Evolutionary conservation across 2,888 invertebrate genomes (phyloP).

Genomic region (Eubasilissa splendida): DNA sequence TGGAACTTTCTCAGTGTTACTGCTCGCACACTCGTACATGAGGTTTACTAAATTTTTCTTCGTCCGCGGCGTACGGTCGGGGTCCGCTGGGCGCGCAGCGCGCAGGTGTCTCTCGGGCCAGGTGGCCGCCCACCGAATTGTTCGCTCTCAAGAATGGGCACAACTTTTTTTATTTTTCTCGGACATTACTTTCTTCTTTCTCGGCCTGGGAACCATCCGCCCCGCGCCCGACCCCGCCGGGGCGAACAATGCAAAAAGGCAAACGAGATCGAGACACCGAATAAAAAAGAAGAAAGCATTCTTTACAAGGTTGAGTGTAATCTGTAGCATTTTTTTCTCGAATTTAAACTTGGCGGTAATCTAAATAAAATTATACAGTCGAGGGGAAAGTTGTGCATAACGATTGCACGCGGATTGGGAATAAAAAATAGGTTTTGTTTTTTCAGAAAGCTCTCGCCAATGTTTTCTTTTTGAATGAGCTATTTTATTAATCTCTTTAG

Average conservation of each 20-base stretch:
- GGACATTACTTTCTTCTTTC: slow-evolving; percentile 37
- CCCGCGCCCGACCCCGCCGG: neutral
- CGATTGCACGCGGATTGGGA: slow-evolving; percentile 1
- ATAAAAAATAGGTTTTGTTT: neutral
- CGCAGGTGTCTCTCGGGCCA: slow-evolving; percentile 5
- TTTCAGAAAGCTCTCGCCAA: neutral
- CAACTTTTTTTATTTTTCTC: slow-evolving; percentile 44
- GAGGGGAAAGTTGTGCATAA: slow-evolving; percentile 19
- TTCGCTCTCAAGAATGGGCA: slow-evolving; percentile 41
- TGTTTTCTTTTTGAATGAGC: too few species aligned
- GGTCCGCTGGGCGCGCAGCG: neutral
- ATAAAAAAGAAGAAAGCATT: neutral
- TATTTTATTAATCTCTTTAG: too few species aligned
- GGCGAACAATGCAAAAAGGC: slow-evolving; percentile 6
- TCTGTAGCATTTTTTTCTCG: neutral
- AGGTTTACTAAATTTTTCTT: too few species aligned
- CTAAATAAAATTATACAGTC: slow-evolving; percentile 24
- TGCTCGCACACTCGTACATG: too few species aligned
- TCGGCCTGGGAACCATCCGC: slow-evolving; percentile 42
- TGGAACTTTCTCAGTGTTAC: too few species aligned
- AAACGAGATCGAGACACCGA: neutral
- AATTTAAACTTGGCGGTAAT: neutral
- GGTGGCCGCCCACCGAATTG: slow-evolving; percentile 24
- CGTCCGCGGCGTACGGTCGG: neutral
- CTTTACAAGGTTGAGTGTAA: neutral